Evolutionary conservation across 2,797 vertebrate species (phyloP), one percentile per base, ranked within the genome.

Genomic region (Lutjanus argentimaculatus): DNA sequence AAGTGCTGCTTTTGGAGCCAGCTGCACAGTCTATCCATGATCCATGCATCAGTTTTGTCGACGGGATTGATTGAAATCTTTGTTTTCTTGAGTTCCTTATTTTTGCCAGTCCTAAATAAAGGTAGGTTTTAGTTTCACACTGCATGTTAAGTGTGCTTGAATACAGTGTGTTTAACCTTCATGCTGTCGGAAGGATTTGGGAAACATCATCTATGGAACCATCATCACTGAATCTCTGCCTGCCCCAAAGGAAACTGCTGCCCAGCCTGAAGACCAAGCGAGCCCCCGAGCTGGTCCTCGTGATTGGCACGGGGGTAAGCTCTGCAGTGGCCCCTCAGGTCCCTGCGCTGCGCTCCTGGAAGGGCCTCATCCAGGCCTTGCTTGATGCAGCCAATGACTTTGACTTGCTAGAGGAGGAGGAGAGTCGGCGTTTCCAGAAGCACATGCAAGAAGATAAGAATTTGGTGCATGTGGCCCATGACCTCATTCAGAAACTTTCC

Each of bases 401-500:
- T 82, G 98, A 98, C 88, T 96, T 99, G 8, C 94, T 99, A 3
- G 97, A 99, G 92, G 98, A 99, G 49, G 98, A 99, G 79, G 98
- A 99, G 86, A 98, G 97, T 85, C 96, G 94, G 21, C 95, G 96
- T n/a, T 99, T 99, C 87, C 97, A 99, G 90, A 98, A 98, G 66
- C 97, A 97, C 93, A 97, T 99, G 82, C 96, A 96, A 3, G 97
- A 99, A 81, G 97, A 99, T 92, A 99, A 99, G 95, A 99, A 99
- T 94, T 93, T 99, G 85, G 96, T 99, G 75, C 98, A 98, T 3
- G 97, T 99, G 66, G 98, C 98, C 84, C 98, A 99, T 22, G 98
- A 99, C 93, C 97, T 99, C 75, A 98, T 99, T 92, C 98, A 99
- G 95, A 99, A 99, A 93, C 96, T 99, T 65, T 99, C 98, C 63